Base-by-base conservation (phyloP, 2,888 invertebrate species). In the Tachina grossa region DNA sequence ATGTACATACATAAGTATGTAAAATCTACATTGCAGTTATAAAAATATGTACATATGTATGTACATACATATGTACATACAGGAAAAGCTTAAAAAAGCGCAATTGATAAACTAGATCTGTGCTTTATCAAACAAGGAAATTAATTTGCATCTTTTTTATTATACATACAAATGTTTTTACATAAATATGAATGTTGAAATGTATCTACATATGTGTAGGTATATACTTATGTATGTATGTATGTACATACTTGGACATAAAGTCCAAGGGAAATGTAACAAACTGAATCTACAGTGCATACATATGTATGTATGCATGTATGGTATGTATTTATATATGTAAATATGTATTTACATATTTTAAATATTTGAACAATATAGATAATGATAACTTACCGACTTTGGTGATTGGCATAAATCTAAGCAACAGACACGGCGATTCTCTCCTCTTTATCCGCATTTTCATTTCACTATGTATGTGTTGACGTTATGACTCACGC, bases 361-460 rank as follows among this genome's bases (percentile, higher is more conserved):
- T 80, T 74, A 76, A 76, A 74, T 72, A 53, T 47, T 59, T 59
- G 13, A 45, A 57, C 5, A 57, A 74, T 8, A 43, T 41, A n/a
- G n/a, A n/a, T n/a, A 49, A 13, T 41, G 43, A 49, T 43, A 71
- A 88, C 88, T 84, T 88, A 89, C 89, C 88, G 87, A 88, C 88
- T 89, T 88, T 88, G 87, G 88, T 89, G 87, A 90, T 90, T 90
- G 95, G 95, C 91, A 94, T 93, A 89, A 95, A 94, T 90, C 94
- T 93, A 80, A 95, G 93, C 88, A 95, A 94, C 88, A 95, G 93
- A 91, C 95, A 95, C 89, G 94, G 94, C 88, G 94, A 94, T 91
- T 94, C 94, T 92, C 95, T 93, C 93, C 95, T 93, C 93, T 95
- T 95, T 90, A 95, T 94, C 93, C 95, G 94, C 95, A 95, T 95